Evolutionary conservation across 2,797 vertebrate species (phyloP).

Genomic region (Molossus molossus): DNA sequence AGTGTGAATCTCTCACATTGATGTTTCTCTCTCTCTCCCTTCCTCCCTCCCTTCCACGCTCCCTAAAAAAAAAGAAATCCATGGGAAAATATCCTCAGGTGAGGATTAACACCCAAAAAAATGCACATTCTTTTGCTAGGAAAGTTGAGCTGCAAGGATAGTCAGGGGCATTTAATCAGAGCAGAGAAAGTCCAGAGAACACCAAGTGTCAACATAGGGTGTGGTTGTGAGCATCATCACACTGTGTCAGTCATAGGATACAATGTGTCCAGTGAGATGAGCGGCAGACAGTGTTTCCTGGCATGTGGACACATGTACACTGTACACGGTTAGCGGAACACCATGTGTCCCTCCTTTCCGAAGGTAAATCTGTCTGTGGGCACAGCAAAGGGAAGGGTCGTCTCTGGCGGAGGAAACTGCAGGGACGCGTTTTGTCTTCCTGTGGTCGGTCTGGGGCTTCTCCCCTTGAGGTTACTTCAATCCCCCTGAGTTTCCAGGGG

Average conservation of each 20-base stretch:
- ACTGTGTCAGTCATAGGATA: not conserved
- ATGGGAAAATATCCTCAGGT: not conserved
- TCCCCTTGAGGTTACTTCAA: not conserved
- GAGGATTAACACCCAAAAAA: not conserved
- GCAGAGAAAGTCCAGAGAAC: not conserved
- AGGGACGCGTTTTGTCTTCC: not conserved
- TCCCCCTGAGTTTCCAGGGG: not conserved
- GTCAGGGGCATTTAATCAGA: too few species aligned
- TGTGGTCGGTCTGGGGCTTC: not conserved
- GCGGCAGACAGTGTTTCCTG: not conserved
- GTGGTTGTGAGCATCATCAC: rapidly evolving
- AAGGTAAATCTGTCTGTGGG: not conserved
- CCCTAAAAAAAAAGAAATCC: not conserved
- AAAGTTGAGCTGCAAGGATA: not conserved
- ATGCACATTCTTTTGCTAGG: not conserved
- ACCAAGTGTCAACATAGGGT: not conserved
- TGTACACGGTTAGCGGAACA: not conserved
- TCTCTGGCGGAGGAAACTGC: not conserved
- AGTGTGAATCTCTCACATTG: too few species aligned
- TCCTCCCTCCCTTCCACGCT: not conserved
- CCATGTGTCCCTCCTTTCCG: not conserved
- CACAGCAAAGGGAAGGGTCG: rapidly evolving
- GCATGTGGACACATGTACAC: too few species aligned
- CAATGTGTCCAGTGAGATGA: rapidly evolving
- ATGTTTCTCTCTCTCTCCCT: too few species aligned